Evolutionary conservation across 2,113 vertebrate genomes (phyloP).

Genomic region (Heliornis fulica): DNA sequence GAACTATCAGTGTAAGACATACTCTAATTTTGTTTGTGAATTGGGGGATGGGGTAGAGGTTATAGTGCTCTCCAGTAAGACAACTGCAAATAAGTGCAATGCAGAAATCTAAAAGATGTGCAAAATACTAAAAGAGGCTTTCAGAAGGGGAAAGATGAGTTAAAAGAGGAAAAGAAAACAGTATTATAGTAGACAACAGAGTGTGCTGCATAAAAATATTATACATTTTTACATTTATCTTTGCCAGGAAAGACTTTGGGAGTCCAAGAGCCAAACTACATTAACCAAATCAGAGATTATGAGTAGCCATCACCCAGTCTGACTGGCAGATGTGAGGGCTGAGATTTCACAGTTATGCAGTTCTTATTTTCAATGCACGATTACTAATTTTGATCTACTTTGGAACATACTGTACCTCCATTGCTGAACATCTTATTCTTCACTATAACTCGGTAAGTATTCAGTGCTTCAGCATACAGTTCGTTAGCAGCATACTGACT

Average conservation of each 20-base stretch:
- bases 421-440: slow-evolving; percentile 97
- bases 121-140: neutral
- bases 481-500: slow-evolving; percentile 94
- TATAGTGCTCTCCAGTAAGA: neutral
- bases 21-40: neutral
- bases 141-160: neutral
- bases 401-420: slow-evolving; percentile 79
- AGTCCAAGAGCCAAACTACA: neutral
- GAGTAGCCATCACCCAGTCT: neutral
- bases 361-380: neutral
- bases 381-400: neutral
- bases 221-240: neutral
- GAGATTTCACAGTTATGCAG: neutral
- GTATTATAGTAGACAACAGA: neutral
- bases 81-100: neutral
- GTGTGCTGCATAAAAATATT: neutral
- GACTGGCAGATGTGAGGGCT: neutral
- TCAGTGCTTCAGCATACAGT: slow-evolving; percentile 94
- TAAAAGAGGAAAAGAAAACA: neutral
- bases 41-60: neutral
- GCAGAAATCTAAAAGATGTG: neutral
- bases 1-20: neutral
- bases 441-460: slow-evolving; percentile 94
- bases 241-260: neutral
- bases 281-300: neutral